Base-by-base conservation (phyloP, 1,140 invertebrate species). In the Drosophila repletoides region DNA sequence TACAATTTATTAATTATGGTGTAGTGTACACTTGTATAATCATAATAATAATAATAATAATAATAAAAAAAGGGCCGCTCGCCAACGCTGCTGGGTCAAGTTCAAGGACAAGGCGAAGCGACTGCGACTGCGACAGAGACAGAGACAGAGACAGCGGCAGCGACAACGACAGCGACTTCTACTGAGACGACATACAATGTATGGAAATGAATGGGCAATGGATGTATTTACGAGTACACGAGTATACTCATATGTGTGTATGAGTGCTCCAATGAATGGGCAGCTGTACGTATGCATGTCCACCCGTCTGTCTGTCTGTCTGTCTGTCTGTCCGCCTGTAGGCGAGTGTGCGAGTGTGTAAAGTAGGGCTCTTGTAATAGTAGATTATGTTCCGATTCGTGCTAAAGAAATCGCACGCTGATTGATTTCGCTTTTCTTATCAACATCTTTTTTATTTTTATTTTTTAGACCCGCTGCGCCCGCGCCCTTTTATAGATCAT, bases 401-500 rank as follows among this genome's bases (percentile, higher is more conserved):
- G 14, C 43, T 46, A 15, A 46, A 58, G 55, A 69, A 53, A 41
- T 55, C 56, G 64, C 56, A 38, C 24, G 12, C 28, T 61, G 56
- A 72, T 76, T 61, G 36, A 84, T 84, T 84, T 77, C 65, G 72
- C 69, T 70, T 66, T 76, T 56, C 69, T 51, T 60, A 46, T 64
- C 46, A 61, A 10, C 60, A 17, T 10, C 24, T 6, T 4, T n/a
- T 22, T 21, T 55, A 40, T 34, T 46, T 40, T 45, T 55, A 29
- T 56, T 14, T 10, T 40, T 10, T 28, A 60, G 61, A 81, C 22
- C 29, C 58, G 41, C 26, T 43, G 33, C 26, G 7, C 41, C 79
- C 73, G 69, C 79, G 38, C 77, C 80, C 80, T 59, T 81, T 83
- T 86, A 56, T 86, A 86, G 80, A 87, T 86, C 80, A 86, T 86